Conservation (phyloP, 92 coral and sea anemone species). For the Actinostola sp. region DNA sequence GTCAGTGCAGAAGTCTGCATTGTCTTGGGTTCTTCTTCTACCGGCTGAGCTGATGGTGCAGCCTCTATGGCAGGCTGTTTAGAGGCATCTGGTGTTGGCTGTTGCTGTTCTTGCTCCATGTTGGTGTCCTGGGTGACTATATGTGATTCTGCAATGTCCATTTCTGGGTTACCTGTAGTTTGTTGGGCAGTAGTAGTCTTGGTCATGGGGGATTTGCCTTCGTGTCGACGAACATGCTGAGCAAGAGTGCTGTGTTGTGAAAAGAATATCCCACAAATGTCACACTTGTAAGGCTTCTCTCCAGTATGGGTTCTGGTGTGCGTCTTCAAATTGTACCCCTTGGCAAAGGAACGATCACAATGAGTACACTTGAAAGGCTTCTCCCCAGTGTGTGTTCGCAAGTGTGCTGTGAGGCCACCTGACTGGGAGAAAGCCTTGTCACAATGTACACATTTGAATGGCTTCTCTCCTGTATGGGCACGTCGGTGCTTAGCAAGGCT, state of each 20-base stretch:
- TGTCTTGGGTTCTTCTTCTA: slow-evolving; percentile 3
- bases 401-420: slow-evolving; percentile 46
- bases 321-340: slow-evolving; percentile 48
- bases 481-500: slow-evolving; percentile 51
- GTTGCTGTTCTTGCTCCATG: slow-evolving; percentile 2
- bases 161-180: slow-evolving; percentile 41
- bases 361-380: slow-evolving; percentile 16
- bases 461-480: slow-evolving; percentile 42
- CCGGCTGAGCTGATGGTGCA: not conserved
- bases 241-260: slow-evolving; percentile 49
- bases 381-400: slow-evolving; percentile 44
- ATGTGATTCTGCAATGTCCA: slow-evolving; percentile 17
- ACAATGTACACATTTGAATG: slow-evolving; percentile 39
- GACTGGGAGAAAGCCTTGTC: slow-evolving; percentile 40
- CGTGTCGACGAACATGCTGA: slow-evolving; percentile 35
- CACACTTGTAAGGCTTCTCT: slow-evolving; percentile 49
- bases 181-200: slow-evolving; percentile 22
- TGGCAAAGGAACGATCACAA: slow-evolving; percentile 47
- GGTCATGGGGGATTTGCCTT: slow-evolving; percentile 20
- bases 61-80: not conserved
- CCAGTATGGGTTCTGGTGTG: slow-evolving; percentile 48
- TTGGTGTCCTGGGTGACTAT: not conserved
- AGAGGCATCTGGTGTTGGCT: not conserved
- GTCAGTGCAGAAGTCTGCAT: slow-evolving; percentile 1
- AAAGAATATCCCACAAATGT: slow-evolving; percentile 21